These are phyloP conservation scores for Anoplolepis gracilipes DNA, from an alignment of 1,140 invertebrate species.

Conservation along the genomic window DNA sequence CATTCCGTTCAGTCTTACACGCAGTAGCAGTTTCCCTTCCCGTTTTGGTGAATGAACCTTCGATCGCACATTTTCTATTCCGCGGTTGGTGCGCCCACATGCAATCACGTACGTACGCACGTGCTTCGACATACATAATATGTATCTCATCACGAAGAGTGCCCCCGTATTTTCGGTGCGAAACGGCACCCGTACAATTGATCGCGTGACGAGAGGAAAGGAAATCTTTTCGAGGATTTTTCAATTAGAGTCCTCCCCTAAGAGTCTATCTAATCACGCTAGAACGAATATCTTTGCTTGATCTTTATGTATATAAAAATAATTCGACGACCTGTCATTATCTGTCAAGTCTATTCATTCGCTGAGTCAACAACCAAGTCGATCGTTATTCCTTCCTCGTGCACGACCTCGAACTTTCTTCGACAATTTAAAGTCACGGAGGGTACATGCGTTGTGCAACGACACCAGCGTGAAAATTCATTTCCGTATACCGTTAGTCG, in stretches of 20 bases:
- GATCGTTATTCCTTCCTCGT: constrained; percentile 34
- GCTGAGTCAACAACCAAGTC: not conserved
- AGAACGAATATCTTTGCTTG: not conserved
- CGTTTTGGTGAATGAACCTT: constrained; percentile 29
- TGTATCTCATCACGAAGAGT: not conserved
- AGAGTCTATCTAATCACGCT: not conserved
- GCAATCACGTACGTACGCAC: constrained; percentile 2
- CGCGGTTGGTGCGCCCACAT: not conserved
- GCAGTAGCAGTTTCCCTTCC: not conserved
- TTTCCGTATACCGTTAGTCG: not conserved
- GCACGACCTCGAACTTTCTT: constrained; percentile 24
- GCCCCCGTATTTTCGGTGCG: not conserved
- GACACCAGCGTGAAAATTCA: constrained; percentile 24
- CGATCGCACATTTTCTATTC: constrained; percentile 38
- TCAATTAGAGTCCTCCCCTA: not conserved
- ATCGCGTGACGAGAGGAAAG: not conserved
- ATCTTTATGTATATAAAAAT: not conserved
- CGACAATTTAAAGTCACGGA: not conserved
- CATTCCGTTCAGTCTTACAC: not conserved
- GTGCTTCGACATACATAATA: constrained; percentile 12
- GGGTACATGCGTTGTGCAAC: not conserved
- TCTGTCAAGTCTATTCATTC: too few relatives aligned
- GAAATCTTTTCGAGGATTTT: not conserved
- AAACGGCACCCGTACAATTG: not conserved
- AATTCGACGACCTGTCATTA: not conserved